These are phyloP conservation scores for Megalops atlanticus DNA, from an alignment of 2,113 vertebrate species.

Conservation along the genomic window DNA sequence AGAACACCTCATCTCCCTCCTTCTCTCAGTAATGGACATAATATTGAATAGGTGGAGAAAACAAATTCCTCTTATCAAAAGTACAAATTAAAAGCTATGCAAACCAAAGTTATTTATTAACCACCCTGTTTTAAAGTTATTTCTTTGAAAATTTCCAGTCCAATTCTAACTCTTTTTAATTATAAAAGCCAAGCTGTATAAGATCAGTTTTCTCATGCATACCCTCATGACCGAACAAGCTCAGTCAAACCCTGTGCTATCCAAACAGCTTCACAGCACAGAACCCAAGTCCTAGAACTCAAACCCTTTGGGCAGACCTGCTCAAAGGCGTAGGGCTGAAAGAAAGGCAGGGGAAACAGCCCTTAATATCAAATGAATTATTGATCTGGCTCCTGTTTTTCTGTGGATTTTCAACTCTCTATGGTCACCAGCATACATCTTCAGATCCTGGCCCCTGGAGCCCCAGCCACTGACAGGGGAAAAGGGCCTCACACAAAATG, in stretches of 20 bases:
- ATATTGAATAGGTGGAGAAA: too few species aligned
- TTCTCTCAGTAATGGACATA: too few species aligned
- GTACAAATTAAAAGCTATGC: neutral
- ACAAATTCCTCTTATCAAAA: too few species aligned
- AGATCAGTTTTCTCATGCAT: neutral
- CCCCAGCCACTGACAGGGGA: constrained; percentile 13
- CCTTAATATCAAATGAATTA: constrained; percentile 54
- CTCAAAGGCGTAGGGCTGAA: neutral
- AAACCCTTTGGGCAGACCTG: too few species aligned
- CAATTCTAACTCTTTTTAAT: too few species aligned
- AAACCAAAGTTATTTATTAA: too few species aligned
- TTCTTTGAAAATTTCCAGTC: too few species aligned
- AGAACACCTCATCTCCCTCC: too few species aligned
- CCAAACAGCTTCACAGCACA: neutral
- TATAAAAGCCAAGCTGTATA: neutral
- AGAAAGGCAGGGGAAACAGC: constrained; percentile 23
- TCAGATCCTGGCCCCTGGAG: constrained; percentile 30
- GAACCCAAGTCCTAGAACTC: neutral
- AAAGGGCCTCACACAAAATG: constrained; percentile 10
- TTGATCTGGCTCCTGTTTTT: constrained; percentile 41
- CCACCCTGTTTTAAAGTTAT: too few species aligned
- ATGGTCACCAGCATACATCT: constrained; percentile 36
- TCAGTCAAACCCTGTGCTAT: neutral
- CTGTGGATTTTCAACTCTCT: constrained; percentile 31
- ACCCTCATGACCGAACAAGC: neutral